These are phyloP conservation scores for Coilia nasus DNA, from an alignment of 2,797 vertebrate species.

Conservation along the genomic window DNA sequence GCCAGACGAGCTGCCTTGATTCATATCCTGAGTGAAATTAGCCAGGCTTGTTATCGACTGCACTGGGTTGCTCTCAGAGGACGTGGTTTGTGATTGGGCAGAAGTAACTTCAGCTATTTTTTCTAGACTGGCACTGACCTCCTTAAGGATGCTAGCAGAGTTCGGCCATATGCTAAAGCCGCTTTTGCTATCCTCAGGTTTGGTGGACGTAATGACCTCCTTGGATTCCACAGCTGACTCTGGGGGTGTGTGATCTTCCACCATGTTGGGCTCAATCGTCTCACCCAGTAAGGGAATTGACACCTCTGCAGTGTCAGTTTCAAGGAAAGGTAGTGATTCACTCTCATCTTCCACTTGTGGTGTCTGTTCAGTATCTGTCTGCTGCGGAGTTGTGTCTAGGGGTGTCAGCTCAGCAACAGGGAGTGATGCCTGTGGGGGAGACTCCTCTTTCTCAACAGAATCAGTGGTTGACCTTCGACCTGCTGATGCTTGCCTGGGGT, in stretches of 20 bases:
- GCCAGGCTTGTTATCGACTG: conserved; percentile 65
- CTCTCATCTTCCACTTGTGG: conserved; percentile 60
- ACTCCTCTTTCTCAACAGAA: conserved; percentile 64
- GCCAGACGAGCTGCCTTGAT: conserved; percentile 51
- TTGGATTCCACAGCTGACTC: conserved; percentile 58
- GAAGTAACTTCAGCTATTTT: conserved; percentile 75
- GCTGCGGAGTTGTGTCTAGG: conserved; percentile 8
- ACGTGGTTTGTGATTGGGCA: conserved; percentile 66
- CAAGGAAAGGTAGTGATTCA: conserved; percentile 69
- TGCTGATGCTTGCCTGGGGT: conserved; percentile 81
- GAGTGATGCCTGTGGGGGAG: neutral
- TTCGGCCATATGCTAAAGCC: conserved; percentile 82
- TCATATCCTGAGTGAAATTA: conserved; percentile 68
- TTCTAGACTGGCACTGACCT: conserved; percentile 63
- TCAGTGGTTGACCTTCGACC: conserved; percentile 67
- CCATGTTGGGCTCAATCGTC: conserved; percentile 75
- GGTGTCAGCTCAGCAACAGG: neutral
- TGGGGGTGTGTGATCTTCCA: conserved; percentile 66
- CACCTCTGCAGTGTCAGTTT: conserved; percentile 64
- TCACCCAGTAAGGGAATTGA: conserved; percentile 81
- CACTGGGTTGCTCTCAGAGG: conserved; percentile 56
- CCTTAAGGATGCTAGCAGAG: conserved; percentile 79
- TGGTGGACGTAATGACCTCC: conserved; percentile 55
- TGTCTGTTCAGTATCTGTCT: conserved; percentile 14
- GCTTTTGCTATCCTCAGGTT: conserved; percentile 63